Conservation (phyloP, 2,113 vertebrate genomes). For the Lipophrys pholis region DNA sequence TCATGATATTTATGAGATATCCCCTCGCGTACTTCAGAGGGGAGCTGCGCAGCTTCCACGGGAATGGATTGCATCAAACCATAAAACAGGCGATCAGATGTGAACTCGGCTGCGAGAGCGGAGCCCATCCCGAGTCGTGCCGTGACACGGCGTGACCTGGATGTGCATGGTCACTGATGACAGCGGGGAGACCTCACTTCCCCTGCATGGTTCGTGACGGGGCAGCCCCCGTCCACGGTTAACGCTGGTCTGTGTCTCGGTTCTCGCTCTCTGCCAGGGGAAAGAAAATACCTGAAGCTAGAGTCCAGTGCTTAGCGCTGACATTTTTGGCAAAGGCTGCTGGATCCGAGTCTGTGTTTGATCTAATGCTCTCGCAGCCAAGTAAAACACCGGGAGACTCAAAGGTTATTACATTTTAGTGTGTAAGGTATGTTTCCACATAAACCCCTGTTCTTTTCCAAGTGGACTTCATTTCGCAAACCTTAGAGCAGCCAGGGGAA, state of each 20-base stretch:
- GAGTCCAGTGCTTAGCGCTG: slow-evolving; percentile 75
- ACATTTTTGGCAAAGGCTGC: slow-evolving; percentile 82
- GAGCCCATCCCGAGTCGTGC: slow-evolving; percentile 25
- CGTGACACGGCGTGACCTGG: slow-evolving; percentile 34
- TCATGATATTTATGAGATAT: slow-evolving; percentile 66
- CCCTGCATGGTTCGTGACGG: slow-evolving; percentile 28
- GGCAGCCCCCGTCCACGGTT: slow-evolving; percentile 66
- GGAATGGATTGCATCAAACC: slow-evolving; percentile 6
- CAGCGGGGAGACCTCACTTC: slow-evolving; percentile 63
- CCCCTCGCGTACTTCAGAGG: slow-evolving; percentile 39
- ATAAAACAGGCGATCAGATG: background rate
- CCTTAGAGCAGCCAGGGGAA: slow-evolving; percentile 70
- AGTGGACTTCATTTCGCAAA: slow-evolving; percentile 77
- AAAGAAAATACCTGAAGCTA: slow-evolving; percentile 84
- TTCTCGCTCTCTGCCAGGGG: slow-evolving; percentile 67
- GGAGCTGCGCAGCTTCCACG: slow-evolving; percentile 17
- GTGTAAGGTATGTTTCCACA: slow-evolving; percentile 84
- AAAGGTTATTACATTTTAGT: slow-evolving; percentile 85
- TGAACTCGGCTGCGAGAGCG: slow-evolving; percentile 7
- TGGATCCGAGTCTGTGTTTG: slow-evolving; percentile 82
- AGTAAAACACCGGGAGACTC: slow-evolving; percentile 83
- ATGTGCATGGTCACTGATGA: slow-evolving; percentile 38
- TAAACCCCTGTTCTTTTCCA: slow-evolving; percentile 77
- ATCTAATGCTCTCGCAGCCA: slow-evolving; percentile 78
- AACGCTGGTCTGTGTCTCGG: slow-evolving; percentile 65